Percentiles rank a stretch among this genome's conserved stretches.
These are phyloP conservation scores for Procambarus clarkii DNA, from an alignment of 1,140 invertebrate species.

Conservation along the genomic window DNA sequence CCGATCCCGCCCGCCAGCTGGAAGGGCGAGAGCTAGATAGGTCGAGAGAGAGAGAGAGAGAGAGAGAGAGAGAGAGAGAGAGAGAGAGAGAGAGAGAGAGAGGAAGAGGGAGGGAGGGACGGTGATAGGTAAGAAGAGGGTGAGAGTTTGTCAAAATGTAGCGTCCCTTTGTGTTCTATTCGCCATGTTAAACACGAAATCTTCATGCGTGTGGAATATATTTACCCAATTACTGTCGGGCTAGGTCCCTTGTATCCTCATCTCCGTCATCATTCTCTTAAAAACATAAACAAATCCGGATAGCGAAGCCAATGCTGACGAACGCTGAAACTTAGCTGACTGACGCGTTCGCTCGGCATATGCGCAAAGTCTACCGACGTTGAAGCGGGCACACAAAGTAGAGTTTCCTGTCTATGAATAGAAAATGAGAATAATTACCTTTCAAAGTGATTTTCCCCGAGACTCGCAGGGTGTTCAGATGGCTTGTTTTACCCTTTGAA, in stretches of 20 bases:
- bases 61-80: not conserved
- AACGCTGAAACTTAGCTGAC: too few species aligned
- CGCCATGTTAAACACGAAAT: too few species aligned
- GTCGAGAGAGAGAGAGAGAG: not conserved
- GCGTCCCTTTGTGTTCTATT: not conserved
- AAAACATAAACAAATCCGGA: too few species aligned
- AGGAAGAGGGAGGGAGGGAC: not conserved
- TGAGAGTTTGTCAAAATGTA: not conserved
- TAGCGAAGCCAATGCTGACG: too few species aligned
- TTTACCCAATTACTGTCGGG: too few species aligned
- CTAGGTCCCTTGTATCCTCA: too few species aligned
- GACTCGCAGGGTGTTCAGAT: not conserved
- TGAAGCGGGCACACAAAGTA: constrained; percentile 36
- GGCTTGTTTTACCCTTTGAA: not conserved
- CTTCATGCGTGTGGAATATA: too few species aligned
- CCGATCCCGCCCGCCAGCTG: constrained; percentile 16
- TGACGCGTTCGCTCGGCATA: constrained; percentile 17
- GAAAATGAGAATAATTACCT: constrained; percentile 55
- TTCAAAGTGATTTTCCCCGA: constrained; percentile 32
- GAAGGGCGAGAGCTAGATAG: not conserved
- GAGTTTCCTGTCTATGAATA: constrained; percentile 52
- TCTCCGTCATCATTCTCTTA: too few species aligned
- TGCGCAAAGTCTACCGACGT: constrained; percentile 29
- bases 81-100: not conserved
- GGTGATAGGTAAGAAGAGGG: not conserved